Base-by-base conservation (phyloP, 2,888 invertebrate species). In the Leptinotarsa tumamoca region DNA sequence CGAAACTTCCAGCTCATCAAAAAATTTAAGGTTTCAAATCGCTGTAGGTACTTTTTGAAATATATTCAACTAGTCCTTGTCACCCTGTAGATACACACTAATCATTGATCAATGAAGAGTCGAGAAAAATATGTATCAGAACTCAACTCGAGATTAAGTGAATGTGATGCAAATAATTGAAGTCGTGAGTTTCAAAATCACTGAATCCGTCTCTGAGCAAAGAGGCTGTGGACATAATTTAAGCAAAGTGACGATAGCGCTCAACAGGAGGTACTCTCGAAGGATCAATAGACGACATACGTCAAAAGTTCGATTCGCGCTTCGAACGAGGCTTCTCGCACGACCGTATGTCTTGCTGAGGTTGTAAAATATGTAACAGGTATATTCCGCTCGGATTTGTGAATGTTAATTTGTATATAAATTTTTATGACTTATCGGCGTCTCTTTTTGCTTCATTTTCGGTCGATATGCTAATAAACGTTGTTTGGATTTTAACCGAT, bases 231-330 rank as follows among this genome's bases (percentile, higher is more conserved):
- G 75, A 78, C 75, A 80, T 80, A 82, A 80, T 71, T 80, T 80
- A 75, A 75, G 79, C 61, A 72, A 79, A 82, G 80, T 82, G 82
- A 80, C 79, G 82, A 79, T 76, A 76, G 75, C 67, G 76, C 78
- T 78, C 77, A 77, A 74, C 77, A 75, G 77, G 79, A 78, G 78
- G 78, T 66, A 72, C 61, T 43, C 27, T 61, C 52, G 71, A 17
- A 61, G 73, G 68, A 68, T 71, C 74, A 50, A 78, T 76, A 23
- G 68, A 33, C 63, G 78, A 76, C 76, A 58, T 79, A 76, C 77
- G 76, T 75, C 71, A 70, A 68, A 72, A 61, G 43, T 17, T 49
- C 58, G 18, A 49, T 43, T 21, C 23, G 58, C 49, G 27, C 13
- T 23, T 15, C 56, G 49, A 49, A 70, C 43, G 49, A 21, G 33